phyloP scores from a whole-genome alignment of 2,888 invertebrate genomes.

The Lypha dubia region DNA sequence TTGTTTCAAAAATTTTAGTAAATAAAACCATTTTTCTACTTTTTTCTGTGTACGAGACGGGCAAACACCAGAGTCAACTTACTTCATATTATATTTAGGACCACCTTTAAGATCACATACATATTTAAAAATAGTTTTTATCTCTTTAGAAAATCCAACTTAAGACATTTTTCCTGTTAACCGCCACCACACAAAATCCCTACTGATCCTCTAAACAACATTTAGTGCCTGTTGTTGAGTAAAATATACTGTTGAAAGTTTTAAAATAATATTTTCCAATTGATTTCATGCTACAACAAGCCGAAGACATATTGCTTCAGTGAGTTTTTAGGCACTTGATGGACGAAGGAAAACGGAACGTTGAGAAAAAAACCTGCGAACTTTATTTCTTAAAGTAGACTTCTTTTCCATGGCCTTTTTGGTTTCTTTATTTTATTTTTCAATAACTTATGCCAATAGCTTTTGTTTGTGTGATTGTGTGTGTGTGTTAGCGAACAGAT shows the following conservation, averaged over 20 bases:
- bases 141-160: slow-evolving; percentile 7
- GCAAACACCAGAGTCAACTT: too few relatives aligned
- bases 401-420: slow-evolving; percentile 7
- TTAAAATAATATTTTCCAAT: slow-evolving; percentile 68
- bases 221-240: slow-evolving; percentile 59
- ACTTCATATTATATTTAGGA: too few relatives aligned
- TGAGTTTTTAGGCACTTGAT: slow-evolving; percentile 53
- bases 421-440: slow-evolving; percentile 16
- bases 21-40: too few relatives aligned
- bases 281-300: slow-evolving; percentile 67
- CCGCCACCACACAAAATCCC: slow-evolving; percentile 26
- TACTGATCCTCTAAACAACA: slow-evolving; percentile 66
- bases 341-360: slow-evolving; percentile 22
- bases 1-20: too few relatives aligned
- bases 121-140: not conserved
- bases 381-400: slow-evolving; percentile 55
- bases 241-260: slow-evolving; percentile 64
- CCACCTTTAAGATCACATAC: too few relatives aligned
- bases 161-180: slow-evolving; percentile 33
- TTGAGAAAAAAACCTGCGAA: slow-evolving; percentile 65
- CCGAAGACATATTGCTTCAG: slow-evolving; percentile 69
- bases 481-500: slow-evolving; percentile 62
- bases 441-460: slow-evolving; percentile 66
- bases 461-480: not conserved
- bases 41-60: too few relatives aligned